Percentiles rank a stretch among this genome's conserved stretches.
These are phyloP conservation scores for Stramonita haemastoma DNA, from an alignment of 2,888 invertebrate species.

Conservation along the genomic window DNA sequence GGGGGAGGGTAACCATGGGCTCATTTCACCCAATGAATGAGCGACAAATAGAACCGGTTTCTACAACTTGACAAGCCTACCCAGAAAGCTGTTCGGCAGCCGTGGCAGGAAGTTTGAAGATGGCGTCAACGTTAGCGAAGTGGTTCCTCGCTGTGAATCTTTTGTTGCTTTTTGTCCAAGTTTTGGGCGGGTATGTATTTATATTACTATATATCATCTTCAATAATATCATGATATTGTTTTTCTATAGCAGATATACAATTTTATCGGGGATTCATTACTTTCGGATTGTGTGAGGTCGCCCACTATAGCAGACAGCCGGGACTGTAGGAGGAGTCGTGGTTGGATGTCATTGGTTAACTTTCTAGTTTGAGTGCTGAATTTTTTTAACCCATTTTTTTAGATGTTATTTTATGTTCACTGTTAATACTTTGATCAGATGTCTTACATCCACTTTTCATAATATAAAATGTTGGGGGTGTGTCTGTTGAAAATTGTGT, in stretches of 20 bases:
- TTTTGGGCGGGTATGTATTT: slow-evolving; percentile 58
- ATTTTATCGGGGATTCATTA: neutral
- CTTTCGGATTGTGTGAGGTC: neutral
- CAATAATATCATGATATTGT: no score
- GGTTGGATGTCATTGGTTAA: slow-evolving; percentile 48
- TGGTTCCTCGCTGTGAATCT: slow-evolving; percentile 51
- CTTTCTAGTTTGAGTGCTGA: neutral
- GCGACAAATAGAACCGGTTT: slow-evolving; percentile 31
- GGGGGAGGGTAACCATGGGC: no score
- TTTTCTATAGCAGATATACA: no score
- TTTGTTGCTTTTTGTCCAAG: slow-evolving; percentile 55
- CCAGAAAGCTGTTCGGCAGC: slow-evolving; percentile 44
- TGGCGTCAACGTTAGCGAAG: slow-evolving; percentile 60
- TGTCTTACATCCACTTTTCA: no score
- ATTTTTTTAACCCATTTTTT: neutral
- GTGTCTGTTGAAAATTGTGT: no score
- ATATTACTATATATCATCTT: neutral
- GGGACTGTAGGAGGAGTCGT: slow-evolving; percentile 38
- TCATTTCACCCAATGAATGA: neutral
- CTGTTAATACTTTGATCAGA: no score
- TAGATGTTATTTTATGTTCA: no score
- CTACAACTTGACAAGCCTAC: neutral
- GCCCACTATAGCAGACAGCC: slow-evolving; percentile 2
- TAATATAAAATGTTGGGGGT: no score
- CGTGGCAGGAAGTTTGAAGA: slow-evolving; percentile 59